Conservation (phyloP, 2,113 vertebrate species). For the Protobothrops flavoviridis region DNA sequence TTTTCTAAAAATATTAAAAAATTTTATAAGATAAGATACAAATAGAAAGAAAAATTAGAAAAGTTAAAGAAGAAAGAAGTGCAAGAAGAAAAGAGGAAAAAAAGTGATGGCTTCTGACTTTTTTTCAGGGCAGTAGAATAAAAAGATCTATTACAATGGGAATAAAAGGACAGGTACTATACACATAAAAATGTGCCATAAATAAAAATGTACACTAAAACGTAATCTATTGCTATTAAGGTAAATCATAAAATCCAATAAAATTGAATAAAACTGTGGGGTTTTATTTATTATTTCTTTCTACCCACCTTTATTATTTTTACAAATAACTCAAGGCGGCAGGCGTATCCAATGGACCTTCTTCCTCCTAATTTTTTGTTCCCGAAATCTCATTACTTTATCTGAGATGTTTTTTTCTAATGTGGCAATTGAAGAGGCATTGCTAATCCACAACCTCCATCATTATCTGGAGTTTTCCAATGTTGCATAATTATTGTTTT, state of each 20-base stretch:
- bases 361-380: background rate
- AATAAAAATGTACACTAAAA: background rate
- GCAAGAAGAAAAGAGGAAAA: too few relatives aligned
- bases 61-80: too few relatives aligned
- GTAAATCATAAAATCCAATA: background rate
- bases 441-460: background rate
- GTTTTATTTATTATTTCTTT: background rate
- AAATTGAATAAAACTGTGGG: background rate
- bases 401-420: background rate
- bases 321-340: background rate
- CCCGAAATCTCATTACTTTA: background rate
- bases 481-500: background rate
- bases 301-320: background rate
- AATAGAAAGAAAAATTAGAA: too few relatives aligned
- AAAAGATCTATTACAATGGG: too few relatives aligned
- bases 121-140: too few relatives aligned
- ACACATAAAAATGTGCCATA: too few relatives aligned
- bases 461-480: background rate
- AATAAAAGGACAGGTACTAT: too few relatives aligned
- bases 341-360: background rate
- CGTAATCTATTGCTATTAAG: background rate
- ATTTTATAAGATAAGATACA: too few relatives aligned
- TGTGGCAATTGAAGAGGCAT: background rate
- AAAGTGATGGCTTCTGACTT: too few relatives aligned
- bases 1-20: too few relatives aligned